These are phyloP conservation scores for Cyrtodaria siliqua DNA, from an alignment of 2,888 invertebrate genomes.

Conservation along the genomic window DNA sequence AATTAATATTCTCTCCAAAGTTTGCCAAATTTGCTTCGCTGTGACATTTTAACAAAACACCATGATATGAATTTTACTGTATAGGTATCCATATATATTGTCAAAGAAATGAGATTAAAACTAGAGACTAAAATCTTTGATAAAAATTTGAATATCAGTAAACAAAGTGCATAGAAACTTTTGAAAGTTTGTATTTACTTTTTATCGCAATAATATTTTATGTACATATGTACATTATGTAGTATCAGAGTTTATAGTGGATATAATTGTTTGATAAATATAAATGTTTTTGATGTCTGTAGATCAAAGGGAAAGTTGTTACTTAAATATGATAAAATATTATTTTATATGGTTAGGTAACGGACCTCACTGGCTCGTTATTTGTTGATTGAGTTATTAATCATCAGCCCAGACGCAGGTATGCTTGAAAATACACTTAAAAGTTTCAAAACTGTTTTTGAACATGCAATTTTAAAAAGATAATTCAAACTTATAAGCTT, in stretches of 20 bases:
- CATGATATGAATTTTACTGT: slow-evolving; percentile 41
- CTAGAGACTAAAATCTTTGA: slow-evolving; percentile 45
- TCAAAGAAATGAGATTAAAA: slow-evolving; percentile 41
- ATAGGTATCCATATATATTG: slow-evolving; percentile 30
- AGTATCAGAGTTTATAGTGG: slow-evolving; percentile 52
- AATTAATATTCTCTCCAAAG: slow-evolving; percentile 17
- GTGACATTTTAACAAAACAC: slow-evolving; percentile 33
- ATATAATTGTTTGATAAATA: slow-evolving; percentile 58
- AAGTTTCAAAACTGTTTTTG: slow-evolving; percentile 6
- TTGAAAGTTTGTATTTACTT: slow-evolving; percentile 50
- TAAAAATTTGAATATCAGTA: slow-evolving; percentile 58
- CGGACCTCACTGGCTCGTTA: slow-evolving; percentile 18
- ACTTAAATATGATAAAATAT: slow-evolving; percentile 70
- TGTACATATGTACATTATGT: slow-evolving; percentile 43
- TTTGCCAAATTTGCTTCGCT: slow-evolving; percentile 6
- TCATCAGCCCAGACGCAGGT: slow-evolving; percentile 6
- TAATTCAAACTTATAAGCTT: background rate
- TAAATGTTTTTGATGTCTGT: slow-evolving; percentile 56
- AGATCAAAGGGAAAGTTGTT: slow-evolving; percentile 57
- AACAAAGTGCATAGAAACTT: slow-evolving; percentile 62
- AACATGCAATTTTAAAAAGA: slow-evolving; percentile 9
- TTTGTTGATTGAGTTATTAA: slow-evolving; percentile 21
- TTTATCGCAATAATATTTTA: slow-evolving; percentile 57
- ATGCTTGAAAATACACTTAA: slow-evolving; percentile 12
- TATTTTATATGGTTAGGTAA: slow-evolving; percentile 52